Evolutionary conservation across 2,797 vertebrate species (phyloP), one percentile per base, ranked within the genome.

Genomic region (Betta splendens): DNA sequence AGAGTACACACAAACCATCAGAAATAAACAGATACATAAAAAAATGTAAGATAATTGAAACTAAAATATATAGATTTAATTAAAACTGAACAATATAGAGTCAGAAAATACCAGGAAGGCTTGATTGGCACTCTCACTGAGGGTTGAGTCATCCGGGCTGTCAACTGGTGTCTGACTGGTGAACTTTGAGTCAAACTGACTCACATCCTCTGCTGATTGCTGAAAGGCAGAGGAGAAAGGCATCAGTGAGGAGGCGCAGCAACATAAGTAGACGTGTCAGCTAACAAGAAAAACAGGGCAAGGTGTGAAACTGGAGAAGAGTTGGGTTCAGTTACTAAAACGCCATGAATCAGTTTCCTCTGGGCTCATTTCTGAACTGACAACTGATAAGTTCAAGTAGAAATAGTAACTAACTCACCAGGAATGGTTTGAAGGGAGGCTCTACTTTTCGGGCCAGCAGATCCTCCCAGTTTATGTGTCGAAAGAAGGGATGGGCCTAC

Each of bases 111-210:
- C 98, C 95, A 98, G 87, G 87, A 99, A 99, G 85, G 97, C 98
- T 87, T 98, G 97, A 90, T 99, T 99, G 92, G 98, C 98, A 89
- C 97, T 98, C 94, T 99, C 98, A 63, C 97, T 99, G 80, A 99
- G 95, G 72, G 98, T 97, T 26, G 98, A 98, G 91, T 99, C 98
- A 81, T 99, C 98, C 16, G 98, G 98, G 86, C 98, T 99, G 90
- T 99, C 98, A 38, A 99, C 97, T 44, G 98, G 98, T 43, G 97
- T 98, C 93, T 99, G 97, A 89, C 96, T 95, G 87, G 98, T 99
- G 93, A 99, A 99, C 93, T 99, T 99, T 5, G 97, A 98, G 91
- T 99, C 98, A 83, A 99, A 99, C 88, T 99, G 98, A 93, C 98
- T 99, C 87, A 99, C 98, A 72, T 99, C 98, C 83, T 99, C 98